Base-by-base conservation (phyloP, 2,888 invertebrate species). In the Ceriagrion tenellum region DNA sequence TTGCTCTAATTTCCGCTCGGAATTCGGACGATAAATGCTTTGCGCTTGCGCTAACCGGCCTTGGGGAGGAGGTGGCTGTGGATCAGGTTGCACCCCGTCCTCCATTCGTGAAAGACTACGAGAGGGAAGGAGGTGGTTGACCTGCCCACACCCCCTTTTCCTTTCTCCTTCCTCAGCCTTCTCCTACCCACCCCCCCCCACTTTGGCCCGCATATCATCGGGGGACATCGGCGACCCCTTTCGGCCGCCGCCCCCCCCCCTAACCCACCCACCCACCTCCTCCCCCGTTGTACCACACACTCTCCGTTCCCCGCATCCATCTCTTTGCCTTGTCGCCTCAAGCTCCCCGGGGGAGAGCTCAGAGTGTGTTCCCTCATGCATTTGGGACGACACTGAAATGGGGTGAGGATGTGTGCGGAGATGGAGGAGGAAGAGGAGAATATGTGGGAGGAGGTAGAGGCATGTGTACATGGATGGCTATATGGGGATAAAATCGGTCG, bases 351-450 rank as follows among this genome's bases (percentile, higher is more conserved):
- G 81, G 81, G 35, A 35, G 35, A 35, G 16, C 35, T 35, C 30
- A 26, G 59, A 59, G 59, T 26, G 35, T 35, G 30, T 81, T 23
- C 35, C 12, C 81, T 81, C 81, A 81, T 35, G 81, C 81, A 81
- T 81, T 81, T n/a, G 81, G 35, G 81, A 81, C 81, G 81, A 81
- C 81, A n/a, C 35, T 16, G 81, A 81, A 81, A 81, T 81, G 30
- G 81, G 18, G 81, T 35, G 30, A 35, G 81, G 30, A 35, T 35
- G 81, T 81, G 81, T 35, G 35, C 12, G 18, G 30, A 81, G 30
- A 81, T 23, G 26, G 81, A 35, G 69, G 10, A 0, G 0, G 74
- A 74, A 56, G 56, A 8, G 18, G 59, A 59, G 59, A 47, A 47
- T 47, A 8, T 47, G 59, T 6, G 59, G 4, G 35, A 16, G 35